These are phyloP conservation scores for Corythornis vintsioides DNA, from an alignment of 2,113 vertebrate species.

Conservation along the genomic window DNA sequence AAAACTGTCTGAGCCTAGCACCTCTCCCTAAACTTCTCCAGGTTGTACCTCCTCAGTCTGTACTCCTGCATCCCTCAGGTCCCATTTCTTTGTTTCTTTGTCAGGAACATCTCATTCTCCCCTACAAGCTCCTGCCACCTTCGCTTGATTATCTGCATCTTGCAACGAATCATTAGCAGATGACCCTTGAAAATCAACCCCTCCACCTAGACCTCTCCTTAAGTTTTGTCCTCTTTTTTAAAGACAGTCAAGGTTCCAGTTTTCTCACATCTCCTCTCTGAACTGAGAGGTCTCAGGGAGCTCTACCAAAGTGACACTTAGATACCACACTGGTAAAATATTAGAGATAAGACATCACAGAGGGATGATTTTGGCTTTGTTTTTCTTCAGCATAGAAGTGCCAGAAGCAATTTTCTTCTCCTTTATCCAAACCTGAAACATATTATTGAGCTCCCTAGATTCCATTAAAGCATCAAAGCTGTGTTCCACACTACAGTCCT, in stretches of 20 bases:
- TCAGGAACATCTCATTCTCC: background rate
- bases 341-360: background rate
- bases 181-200: background rate
- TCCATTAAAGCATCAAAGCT: conserved; percentile 58
- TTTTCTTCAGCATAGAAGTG: conserved; percentile 16
- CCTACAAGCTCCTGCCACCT: background rate
- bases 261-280: background rate
- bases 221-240: background rate
- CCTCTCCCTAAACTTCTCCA: too few species aligned
- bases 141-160: background rate
- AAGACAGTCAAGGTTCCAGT: background rate
- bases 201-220: background rate
- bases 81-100: background rate
- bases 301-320: background rate
- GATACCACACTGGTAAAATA: background rate
- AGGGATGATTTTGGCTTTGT: conserved; percentile 41
- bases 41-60: background rate
- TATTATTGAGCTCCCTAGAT: conserved; percentile 26
- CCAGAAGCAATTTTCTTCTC: conserved; percentile 53
- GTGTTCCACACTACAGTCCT: background rate
- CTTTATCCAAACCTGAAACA: conserved; percentile 37
- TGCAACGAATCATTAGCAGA: rapidly evolving
- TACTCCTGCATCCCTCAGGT: background rate
- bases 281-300: background rate
- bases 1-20: background rate